These are phyloP conservation scores for Cephus pygmeus DNA, from an alignment of 2,888 invertebrate species.

Conservation along the genomic window DNA sequence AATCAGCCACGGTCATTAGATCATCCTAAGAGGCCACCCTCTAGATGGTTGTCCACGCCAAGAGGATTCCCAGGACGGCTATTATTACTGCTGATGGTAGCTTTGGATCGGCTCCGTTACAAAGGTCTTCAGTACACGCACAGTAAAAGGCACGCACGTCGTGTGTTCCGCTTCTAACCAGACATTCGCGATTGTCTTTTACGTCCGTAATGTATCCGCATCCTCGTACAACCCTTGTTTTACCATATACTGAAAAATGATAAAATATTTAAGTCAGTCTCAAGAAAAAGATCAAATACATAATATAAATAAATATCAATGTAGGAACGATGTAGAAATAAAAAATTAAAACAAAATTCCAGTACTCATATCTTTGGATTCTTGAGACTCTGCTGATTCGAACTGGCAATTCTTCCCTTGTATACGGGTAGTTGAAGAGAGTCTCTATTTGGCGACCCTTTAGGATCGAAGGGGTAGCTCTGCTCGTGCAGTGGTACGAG, in stretches of 20 bases:
- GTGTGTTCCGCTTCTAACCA: conserved; percentile 78
- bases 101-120: conserved; percentile 71
- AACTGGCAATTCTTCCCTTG: not conserved
- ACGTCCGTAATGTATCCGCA: conserved; percentile 82
- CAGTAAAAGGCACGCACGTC: conserved; percentile 82
- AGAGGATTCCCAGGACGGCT: conserved; percentile 4
- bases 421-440: not conserved
- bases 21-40: not conserved
- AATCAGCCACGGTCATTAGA: not conserved
- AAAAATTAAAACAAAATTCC: not conserved
- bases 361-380: not conserved
- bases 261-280: too few species aligned
- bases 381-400: not conserved
- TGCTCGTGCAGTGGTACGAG: conserved; percentile 21
- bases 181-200: conserved; percentile 72
- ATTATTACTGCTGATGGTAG: conserved; percentile 16
- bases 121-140: conserved; percentile 80
- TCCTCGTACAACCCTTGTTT: conserved; percentile 79
- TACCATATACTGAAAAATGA: conserved; percentile 77
- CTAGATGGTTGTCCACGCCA: conserved; percentile 13
- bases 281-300: too few species aligned
- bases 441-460: conserved; percentile 1
- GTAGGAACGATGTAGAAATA: not conserved
- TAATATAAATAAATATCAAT: not conserved
- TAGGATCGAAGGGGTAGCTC: conserved; percentile 17